A percentile compares a stretch with the other conserved stretches of the same genome.
These are phyloP conservation scores for Tyto alba DNA, from an alignment of 2,113 vertebrate genomes.

Conservation along the genomic window DNA sequence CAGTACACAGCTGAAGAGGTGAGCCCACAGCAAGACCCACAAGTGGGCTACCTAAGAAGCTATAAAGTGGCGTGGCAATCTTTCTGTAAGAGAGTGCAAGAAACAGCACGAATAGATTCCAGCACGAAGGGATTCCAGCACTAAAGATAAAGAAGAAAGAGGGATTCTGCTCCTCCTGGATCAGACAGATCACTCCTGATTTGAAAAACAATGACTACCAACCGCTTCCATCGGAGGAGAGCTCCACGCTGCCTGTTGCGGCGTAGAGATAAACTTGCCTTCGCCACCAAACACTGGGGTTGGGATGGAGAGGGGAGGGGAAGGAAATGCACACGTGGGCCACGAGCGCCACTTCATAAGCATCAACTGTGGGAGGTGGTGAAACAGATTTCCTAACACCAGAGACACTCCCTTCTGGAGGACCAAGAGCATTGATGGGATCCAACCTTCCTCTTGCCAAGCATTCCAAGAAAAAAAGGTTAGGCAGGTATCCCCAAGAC, in stretches of 20 bases:
- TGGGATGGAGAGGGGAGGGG: neutral
- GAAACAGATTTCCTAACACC: neutral
- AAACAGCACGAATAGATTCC: neutral
- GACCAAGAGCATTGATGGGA: neutral
- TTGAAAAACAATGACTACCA: neutral
- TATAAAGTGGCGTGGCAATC: neutral
- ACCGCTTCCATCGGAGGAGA: neutral
- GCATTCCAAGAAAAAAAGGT: neutral
- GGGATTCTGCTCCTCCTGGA: neutral
- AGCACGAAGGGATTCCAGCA: neutral
- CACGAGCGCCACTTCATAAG: neutral
- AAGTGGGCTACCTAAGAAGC: neutral
- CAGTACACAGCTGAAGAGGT: neutral
- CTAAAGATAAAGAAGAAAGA: neutral
- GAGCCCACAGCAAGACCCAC: neutral
- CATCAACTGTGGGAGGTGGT: neutral
- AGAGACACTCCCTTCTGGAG: neutral
- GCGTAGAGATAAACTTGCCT: neutral
- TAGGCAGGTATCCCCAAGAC: neutral
- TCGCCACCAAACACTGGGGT: neutral
- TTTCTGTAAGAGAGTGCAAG: neutral
- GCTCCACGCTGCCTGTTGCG: neutral
- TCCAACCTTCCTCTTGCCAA: neutral
- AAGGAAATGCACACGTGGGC: neutral
- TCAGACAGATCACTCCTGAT: neutral